These are phyloP conservation scores for Apodemia mormo DNA, from an alignment of 2,888 invertebrate species.

Conservation along the genomic window DNA sequence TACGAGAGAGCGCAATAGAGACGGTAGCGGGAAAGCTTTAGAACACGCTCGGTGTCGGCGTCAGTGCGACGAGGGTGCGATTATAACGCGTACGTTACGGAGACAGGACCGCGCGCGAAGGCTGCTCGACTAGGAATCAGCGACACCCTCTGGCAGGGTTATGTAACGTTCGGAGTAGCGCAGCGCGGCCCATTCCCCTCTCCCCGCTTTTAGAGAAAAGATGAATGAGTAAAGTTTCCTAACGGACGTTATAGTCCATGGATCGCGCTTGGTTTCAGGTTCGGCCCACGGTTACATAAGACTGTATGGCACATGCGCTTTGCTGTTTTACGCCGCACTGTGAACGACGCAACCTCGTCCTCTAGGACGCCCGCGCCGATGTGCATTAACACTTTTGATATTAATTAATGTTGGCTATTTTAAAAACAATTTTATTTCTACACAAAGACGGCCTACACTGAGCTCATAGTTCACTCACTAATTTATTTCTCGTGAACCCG, in stretches of 20 bases:
- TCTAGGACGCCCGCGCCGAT: conserved; percentile 47
- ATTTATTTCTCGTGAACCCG: too few species aligned
- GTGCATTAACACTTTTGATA: not conserved
- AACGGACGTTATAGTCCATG: conserved; percentile 72
- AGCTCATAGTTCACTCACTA: too few species aligned
- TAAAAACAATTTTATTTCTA: too few species aligned
- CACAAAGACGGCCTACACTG: too few species aligned
- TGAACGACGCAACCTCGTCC: conserved; percentile 24
- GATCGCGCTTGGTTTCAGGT: conserved; percentile 61
- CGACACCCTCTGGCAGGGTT: conserved; percentile 54
- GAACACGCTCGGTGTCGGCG: conserved; percentile 38
- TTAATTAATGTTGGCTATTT: too few species aligned
- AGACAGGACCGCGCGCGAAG: conserved; percentile 54
- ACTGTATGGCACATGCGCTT: conserved; percentile 56
- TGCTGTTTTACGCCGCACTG: conserved; percentile 36
- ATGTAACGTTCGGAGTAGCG: conserved; percentile 65
- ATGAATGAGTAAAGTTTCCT: conserved; percentile 79
- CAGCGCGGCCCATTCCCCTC: conserved; percentile 69
- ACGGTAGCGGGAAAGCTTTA: conserved; percentile 30
- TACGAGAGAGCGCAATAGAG: conserved; percentile 24
- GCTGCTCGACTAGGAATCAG: conserved; percentile 59
- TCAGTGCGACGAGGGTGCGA: conserved; percentile 39
- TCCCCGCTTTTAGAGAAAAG: conserved; percentile 75
- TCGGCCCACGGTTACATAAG: conserved; percentile 69
- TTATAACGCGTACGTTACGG: conserved; percentile 38